Evolutionary conservation across 2,797 vertebrate genomes (phyloP), one percentile per base, ranked within the genome.

Genomic region (Amblyraja radiata): DNA sequence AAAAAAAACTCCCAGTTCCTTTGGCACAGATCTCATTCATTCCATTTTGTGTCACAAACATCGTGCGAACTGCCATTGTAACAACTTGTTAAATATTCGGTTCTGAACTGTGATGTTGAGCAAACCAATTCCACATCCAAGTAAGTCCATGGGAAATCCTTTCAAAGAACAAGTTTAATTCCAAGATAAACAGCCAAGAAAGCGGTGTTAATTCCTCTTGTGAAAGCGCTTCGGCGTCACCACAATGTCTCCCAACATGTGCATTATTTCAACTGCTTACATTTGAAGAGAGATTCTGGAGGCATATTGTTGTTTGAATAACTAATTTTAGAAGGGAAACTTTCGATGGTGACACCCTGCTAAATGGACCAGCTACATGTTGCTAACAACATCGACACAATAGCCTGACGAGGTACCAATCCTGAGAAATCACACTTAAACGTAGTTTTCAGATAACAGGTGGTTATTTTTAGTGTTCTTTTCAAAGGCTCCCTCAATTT

Each of bases 1-100:
- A 74, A 92, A 73, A 73, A 54, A 54, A 54, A 18, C 68, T 91
- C 90, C 90, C 68, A 73, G 32, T 54, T 23, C 21, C 68, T 91
- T 91, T 91, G 36, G 68, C 65, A 73, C 71, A 74, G 65, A 74
- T 46, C 65, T 1, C 71, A 74, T 91, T 46, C 68, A 91, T 74
- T 91, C 71, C 68, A 91, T 74, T 36, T 74, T 74, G 71, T 28
- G 90, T 74, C 90, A 73, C 90, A 73, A 74, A 36, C n/a, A 71
- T 54, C 3, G 68, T 76, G 21, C 71, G 23, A 46, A 39, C 23
- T 46, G 8, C 21, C 13, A 65, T 46, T 39, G 28, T 73, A 11
- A 71, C 25, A 10, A 28, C 58, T 68, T 68, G 16, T 8, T 88
- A 46, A 92, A 76, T 92, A 28, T 73, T 71, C 61, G 54, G 25